Evolutionary conservation across 2,888 invertebrate species (phyloP), one percentile per base, ranked within the genome.

Genomic region (Yponomeuta sedellus): DNA sequence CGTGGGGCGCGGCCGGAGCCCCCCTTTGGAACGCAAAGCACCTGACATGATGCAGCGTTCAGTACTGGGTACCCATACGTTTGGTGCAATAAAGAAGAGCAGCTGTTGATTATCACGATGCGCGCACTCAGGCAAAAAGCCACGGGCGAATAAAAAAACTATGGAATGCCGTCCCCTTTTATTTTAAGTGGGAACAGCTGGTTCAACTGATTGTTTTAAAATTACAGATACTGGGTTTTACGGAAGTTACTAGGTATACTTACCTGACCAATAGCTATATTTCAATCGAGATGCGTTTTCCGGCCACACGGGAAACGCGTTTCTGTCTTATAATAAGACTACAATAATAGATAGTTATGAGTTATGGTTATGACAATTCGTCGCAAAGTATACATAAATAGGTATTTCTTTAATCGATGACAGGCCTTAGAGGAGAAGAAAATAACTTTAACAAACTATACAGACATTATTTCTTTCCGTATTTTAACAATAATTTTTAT

Each of bases 101-200:
- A 86, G 83, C 84, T 87, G 86, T 77, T 74, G 74, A 79, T 81
- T 81, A 85, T 82, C 68, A 57, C 59, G 68, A 44, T 40, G 65
- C 40, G 59, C 57, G 22, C 22, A 5, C 20, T 40, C 20, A n/a
- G 19, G 40, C 40, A 63, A 63, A 63, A 44, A 20, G 19, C 40
- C 19, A 20, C 20, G 34, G 39, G 62, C 2, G 44, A 22, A n/a
- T 12, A 63, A 63, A 63, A 57, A 58, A 58, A 58, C 28, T 34
- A 34, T 12, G 63, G 63, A 63, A 63, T 44, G 20, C 44, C 12
- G 63, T 52, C 44, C 44, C 44, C 44, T 52, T 16, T 16, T 52
- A 52, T 52, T 16, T 16, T 52, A 52, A 16, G 44, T 52, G 44
- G 40, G 20, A 40, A 44, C 44, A 19, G 63, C 44, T 63, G 63